A percentile compares a stretch with the other conserved stretches of the same genome.
These are phyloP conservation scores for Pangasius larnaudii DNA, from an alignment of 2,797 vertebrate genomes.

Conservation along the genomic window DNA sequence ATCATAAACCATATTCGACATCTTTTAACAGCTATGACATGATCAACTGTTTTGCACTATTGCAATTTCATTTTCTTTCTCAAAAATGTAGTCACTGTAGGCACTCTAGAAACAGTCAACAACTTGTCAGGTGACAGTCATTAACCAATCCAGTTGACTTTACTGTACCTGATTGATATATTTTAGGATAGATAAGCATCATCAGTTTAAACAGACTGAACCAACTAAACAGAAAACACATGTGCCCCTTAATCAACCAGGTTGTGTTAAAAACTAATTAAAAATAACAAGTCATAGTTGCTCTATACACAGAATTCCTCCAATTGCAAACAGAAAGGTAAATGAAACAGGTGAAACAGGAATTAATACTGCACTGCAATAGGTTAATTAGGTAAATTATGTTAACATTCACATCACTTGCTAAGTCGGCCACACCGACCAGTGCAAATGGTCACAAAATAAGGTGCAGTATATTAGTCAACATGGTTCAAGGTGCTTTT, in stretches of 20 bases:
- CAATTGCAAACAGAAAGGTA: background rate
- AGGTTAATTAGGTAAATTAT: background rate
- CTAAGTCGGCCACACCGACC: background rate
- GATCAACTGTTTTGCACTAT: background rate
- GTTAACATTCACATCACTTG: background rate
- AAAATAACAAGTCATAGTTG: background rate
- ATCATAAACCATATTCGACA: background rate
- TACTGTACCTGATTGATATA: background rate
- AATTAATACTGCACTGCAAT: background rate
- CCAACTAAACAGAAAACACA: background rate
- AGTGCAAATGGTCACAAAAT: background rate
- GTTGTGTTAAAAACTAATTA: background rate
- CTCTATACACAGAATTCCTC: background rate
- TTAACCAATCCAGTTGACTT: background rate
- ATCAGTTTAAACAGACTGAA: too few relatives aligned
- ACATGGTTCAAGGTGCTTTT: background rate
- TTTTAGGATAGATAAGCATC: background rate
- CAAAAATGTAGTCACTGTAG: background rate
- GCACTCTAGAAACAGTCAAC: background rate
- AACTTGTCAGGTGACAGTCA: background rate
- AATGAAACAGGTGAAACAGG: background rate
- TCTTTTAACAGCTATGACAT: background rate
- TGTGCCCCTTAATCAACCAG: background rate
- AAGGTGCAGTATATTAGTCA: background rate
- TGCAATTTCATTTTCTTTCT: background rate